Percentiles rank a stretch among this genome's conserved stretches.
Conservation (phyloP, 92 coral and sea anemone species). For the Palythoa grandiflora region DNA sequence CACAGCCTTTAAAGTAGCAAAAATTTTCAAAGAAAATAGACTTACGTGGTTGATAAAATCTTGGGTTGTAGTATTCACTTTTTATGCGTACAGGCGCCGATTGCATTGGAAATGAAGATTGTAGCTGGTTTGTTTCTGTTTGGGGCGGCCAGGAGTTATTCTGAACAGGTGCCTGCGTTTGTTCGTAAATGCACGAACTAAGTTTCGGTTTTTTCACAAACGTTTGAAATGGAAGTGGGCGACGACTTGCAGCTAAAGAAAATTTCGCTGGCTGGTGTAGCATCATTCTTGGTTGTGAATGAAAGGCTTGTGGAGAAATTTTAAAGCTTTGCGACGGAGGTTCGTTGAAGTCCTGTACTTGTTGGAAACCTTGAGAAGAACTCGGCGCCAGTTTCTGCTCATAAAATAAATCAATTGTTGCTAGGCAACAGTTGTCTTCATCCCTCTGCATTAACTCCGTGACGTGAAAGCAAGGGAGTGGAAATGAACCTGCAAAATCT, state of each 20-base stretch:
- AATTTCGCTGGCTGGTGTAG: slow-evolving; percentile 18
- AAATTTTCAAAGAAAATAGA: background rate
- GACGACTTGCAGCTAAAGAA: background rate
- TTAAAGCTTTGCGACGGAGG: background rate
- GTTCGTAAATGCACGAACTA: slow-evolving; percentile 26
- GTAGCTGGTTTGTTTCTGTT: background rate
- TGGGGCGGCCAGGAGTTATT: slow-evolving; percentile 30
- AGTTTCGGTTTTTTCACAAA: slow-evolving; percentile 26
- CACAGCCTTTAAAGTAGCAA: background rate
- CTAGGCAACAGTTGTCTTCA: slow-evolving; percentile 37
- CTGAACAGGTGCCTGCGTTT: slow-evolving; percentile 11
- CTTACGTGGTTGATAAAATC: slow-evolving; percentile 43
- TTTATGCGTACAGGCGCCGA: slow-evolving; percentile 25
- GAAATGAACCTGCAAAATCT: background rate
- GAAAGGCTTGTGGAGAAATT: background rate
- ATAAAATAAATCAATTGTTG: slow-evolving; percentile 21
- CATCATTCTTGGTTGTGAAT: slow-evolving; percentile 28
- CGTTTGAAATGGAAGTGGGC: background rate
- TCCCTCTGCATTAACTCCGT: slow-evolving; percentile 40
- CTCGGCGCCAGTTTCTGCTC: slow-evolving; percentile 34
- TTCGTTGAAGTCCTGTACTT: background rate
- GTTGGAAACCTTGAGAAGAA: background rate
- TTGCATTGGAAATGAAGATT: background rate
- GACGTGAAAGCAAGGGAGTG: background rate
- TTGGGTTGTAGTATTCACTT: slow-evolving; percentile 19